Conservation (phyloP, 2,888 invertebrate species). For the Eupithecia exiguata region DNA sequence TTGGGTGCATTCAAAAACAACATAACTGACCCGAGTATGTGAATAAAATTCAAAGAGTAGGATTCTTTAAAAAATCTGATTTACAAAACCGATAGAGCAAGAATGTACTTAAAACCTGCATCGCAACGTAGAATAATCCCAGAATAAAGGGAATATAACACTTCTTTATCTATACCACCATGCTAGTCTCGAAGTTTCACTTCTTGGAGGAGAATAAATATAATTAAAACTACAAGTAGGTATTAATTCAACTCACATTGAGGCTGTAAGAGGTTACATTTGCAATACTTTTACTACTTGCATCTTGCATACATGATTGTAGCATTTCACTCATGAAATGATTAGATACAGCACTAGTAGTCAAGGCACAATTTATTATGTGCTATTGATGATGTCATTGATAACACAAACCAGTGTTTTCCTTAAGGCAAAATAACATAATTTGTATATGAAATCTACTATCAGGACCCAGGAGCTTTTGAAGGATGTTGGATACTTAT, state of each 20-base stretch:
- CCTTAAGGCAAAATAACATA: slow-evolving; percentile 12
- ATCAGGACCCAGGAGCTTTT: slow-evolving; percentile 7
- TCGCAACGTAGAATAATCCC: too few species aligned
- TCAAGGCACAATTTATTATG: slow-evolving; percentile 3
- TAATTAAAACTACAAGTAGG: neutral
- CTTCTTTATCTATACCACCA: neutral
- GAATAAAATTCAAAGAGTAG: neutral
- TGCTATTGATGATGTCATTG: slow-evolving; percentile 34
- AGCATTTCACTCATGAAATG: slow-evolving; percentile 13
- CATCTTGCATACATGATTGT: neutral
- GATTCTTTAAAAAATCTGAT: neutral
- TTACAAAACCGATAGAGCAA: neutral
- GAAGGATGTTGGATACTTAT: neutral
- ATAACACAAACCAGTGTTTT: slow-evolving; percentile 19
- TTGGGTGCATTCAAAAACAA: neutral
- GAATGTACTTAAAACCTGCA: too few species aligned
- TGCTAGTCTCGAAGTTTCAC: neutral
- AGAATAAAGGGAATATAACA: neutral
- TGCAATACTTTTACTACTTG: neutral
- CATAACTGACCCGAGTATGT: too few species aligned
- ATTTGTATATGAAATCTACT: slow-evolving; percentile 19
- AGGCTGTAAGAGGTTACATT: neutral
- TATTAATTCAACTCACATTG: too few species aligned
- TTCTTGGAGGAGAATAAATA: neutral
- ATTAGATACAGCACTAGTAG: slow-evolving; percentile 29